Base-by-base conservation (phyloP, 2,888 invertebrate species). In the Fragum whitleyi region DNA sequence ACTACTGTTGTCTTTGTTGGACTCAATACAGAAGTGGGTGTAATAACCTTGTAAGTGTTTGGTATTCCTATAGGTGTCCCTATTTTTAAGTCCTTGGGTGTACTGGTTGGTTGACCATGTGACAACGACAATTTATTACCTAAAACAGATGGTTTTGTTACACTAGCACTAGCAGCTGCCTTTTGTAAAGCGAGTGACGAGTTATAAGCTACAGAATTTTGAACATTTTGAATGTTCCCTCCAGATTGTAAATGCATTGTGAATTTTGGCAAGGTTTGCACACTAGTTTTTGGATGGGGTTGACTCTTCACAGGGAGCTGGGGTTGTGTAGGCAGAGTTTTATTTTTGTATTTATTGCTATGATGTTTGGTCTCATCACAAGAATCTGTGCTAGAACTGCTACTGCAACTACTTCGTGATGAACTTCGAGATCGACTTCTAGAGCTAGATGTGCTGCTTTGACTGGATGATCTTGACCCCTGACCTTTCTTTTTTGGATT, bases 331-430 rank as follows among this genome's bases (percentile, higher is more conserved):
- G 82, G 82, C n/a, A 82, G 62, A 9, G 82, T 82, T 62, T 76
- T 76, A 39, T 85, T 77, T 61, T 69, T 77, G 59, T 57, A 77
- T 26, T 81, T 65, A n/a, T 39, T 72, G 36, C 36, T 55, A 28
- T 26, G 67, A 23, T 55, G 47, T 62, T 69, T 53, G 26, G 73
- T 75, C 39, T 77, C 81, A 36, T 77, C 86, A 42, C 83, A 81
- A 0, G 78, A 80, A 59, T 86, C 83, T 62, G 86, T 84, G 21
- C 87, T 82, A 14, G 82, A 72, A 53, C 86, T 86, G 55, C 88
- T 85, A 57, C 88, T 87, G 19, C 87, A 77, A 26, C 85, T 82
- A 79, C 86, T 86, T 11, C 69, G 74, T 9, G 85, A 85, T 59
- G 82, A 78, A 65, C 86, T 86, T 32, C 80, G 76, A 67, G 85